These are phyloP conservation scores for Caloenas nicobarica DNA, from an alignment of 2,113 vertebrate species.

Conservation along the genomic window DNA sequence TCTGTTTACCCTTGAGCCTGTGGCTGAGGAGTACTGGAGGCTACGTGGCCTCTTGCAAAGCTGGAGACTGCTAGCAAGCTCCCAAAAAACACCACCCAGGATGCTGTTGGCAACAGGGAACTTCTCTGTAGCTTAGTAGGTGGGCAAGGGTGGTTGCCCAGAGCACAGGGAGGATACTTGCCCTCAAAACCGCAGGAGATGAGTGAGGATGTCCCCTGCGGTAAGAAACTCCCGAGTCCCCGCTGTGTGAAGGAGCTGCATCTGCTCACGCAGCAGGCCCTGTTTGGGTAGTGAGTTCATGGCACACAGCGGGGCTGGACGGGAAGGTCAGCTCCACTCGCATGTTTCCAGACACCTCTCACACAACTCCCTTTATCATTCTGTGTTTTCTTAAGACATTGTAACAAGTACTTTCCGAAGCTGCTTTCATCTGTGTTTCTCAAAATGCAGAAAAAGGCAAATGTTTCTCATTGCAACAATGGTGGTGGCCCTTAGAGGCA, in stretches of 20 bases:
- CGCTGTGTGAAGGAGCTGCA: neutral
- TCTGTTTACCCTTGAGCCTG: neutral
- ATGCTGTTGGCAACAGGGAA: rapidly evolving
- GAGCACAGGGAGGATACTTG: neutral
- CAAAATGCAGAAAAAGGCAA: neutral
- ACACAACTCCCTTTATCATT: neutral
- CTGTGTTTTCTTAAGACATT: neutral
- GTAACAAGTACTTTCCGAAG: neutral
- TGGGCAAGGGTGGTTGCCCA: neutral
- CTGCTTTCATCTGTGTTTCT: neutral
- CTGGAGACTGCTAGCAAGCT: neutral
- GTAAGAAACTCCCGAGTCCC: neutral
- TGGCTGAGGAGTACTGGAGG: neutral
- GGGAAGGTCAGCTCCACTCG: neutral
- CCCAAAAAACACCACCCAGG: neutral
- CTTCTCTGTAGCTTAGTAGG: neutral
- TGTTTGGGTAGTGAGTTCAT: neutral
- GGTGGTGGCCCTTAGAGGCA: neutral
- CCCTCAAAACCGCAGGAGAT: neutral
- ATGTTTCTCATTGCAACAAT: neutral
- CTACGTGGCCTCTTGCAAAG: rapidly evolving
- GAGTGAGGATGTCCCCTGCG: neutral
- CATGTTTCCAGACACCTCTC: neutral
- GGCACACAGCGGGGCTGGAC: neutral
- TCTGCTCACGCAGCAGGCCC: neutral